A percentile compares a stretch with the other conserved stretches of the same genome.
phyloP scores from a whole-genome alignment of 2,888 invertebrate genomes.

The Brachypterus glaber region DNA sequence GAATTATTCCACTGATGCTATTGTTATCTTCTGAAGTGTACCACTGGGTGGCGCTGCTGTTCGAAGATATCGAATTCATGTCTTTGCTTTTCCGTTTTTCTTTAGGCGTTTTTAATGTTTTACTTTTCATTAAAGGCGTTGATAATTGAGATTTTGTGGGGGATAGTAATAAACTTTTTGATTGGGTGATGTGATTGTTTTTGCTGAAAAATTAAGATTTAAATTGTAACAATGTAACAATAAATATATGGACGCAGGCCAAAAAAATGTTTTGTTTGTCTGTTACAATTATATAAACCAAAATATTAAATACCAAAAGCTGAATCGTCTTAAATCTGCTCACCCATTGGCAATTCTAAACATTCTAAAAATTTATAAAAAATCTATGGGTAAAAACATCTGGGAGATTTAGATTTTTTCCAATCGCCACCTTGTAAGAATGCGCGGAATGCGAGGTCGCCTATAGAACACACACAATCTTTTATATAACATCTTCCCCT shows the following conservation, averaged over 20 bases:
- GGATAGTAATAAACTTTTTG: constrained; percentile 31
- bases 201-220: constrained; percentile 28
- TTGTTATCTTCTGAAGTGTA: constrained; percentile 44
- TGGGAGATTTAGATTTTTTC: too few relatives aligned
- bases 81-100: constrained; percentile 41
- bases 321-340: too few relatives aligned
- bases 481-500: too few relatives aligned
- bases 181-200: constrained; percentile 24
- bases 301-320: too few relatives aligned
- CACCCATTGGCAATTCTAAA: too few relatives aligned
- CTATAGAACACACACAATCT: too few relatives aligned
- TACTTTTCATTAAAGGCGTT: constrained; percentile 32
- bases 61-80: constrained; percentile 21
- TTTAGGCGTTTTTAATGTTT: constrained; percentile 35
- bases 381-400: too few relatives aligned
- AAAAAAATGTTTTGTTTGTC: background rate
- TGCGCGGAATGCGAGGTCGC: too few relatives aligned
- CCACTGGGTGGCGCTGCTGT: constrained; percentile 44
- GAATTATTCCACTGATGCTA: constrained; percentile 27
- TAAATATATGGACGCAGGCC: background rate
- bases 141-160: constrained; percentile 34
- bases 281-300: too few relatives aligned
- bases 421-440: too few relatives aligned
- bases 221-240: background rate
- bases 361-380: too few relatives aligned